These are phyloP conservation scores for Leptura quadrifasciata DNA, from an alignment of 2,888 invertebrate genomes.

Conservation along the genomic window DNA sequence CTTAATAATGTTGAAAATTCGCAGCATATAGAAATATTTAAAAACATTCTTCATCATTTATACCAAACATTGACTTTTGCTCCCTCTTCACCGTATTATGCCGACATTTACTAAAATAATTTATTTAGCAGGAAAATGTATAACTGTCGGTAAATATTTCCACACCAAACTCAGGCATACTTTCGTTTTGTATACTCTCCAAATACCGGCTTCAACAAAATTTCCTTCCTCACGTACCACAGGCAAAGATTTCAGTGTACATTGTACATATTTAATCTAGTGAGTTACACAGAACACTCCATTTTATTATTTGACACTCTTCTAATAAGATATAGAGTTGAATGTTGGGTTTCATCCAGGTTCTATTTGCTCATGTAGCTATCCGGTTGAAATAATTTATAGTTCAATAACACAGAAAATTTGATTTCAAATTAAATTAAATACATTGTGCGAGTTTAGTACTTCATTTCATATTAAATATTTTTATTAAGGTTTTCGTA, in stretches of 20 bases:
- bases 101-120: constrained; percentile 75
- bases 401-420: not conserved
- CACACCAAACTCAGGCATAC: constrained; percentile 73
- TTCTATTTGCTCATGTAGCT: constrained; percentile 13
- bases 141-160: constrained; percentile 75
- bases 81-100: constrained; percentile 71
- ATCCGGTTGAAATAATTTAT: not conserved
- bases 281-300: constrained; percentile 63
- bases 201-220: constrained; percentile 72
- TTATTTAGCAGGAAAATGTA: constrained; percentile 75
- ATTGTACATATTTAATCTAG: constrained; percentile 70
- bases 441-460: too few relatives aligned
- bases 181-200: constrained; percentile 73
- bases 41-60: constrained; percentile 68
- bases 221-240: constrained; percentile 70
- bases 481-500: too few relatives aligned
- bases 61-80: constrained; percentile 72
- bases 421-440: too few relatives aligned
- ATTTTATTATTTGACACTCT: constrained; percentile 69
- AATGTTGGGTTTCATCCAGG: constrained; percentile 15
- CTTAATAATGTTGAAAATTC: constrained; percentile 39
- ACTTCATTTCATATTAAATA: too few relatives aligned
- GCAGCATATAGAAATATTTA: constrained; percentile 48
- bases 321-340: constrained; percentile 47
- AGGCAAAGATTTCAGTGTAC: constrained; percentile 71